A percentile compares a stretch with the other conserved stretches of the same genome.
Conservation (phyloP, 2,888 invertebrate species). For the Oscheius onirici region DNA sequence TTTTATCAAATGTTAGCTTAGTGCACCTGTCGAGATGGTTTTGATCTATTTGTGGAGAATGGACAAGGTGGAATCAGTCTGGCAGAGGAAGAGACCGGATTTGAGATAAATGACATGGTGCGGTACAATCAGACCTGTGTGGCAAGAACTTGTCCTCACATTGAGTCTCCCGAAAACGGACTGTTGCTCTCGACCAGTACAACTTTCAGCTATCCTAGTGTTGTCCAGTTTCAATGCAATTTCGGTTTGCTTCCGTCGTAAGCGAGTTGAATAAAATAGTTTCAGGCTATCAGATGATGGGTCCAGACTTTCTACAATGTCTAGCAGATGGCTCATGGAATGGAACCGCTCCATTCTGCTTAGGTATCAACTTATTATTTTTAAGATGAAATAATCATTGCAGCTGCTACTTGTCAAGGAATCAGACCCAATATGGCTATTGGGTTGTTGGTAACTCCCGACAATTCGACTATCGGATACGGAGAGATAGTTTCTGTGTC, state of each 20-base stretch:
- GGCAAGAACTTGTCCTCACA: constrained; percentile 60
- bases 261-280: neutral
- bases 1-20: neutral
- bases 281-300: constrained; percentile 78
- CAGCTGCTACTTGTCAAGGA: constrained; percentile 71
- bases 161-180: constrained; percentile 68
- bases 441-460: constrained; percentile 68
- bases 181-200: constrained; percentile 58
- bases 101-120: constrained; percentile 79
- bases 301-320: constrained; percentile 86
- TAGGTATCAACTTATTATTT: constrained; percentile 83
- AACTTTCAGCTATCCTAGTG: constrained; percentile 70
- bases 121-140: constrained; percentile 79
- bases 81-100: constrained; percentile 88
- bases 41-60: constrained; percentile 84
- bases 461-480: constrained; percentile 63
- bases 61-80: constrained; percentile 89
- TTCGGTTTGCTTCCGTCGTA: too few relatives aligned
- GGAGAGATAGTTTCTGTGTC: constrained; percentile 67
- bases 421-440: constrained; percentile 64
- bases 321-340: constrained; percentile 92
- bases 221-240: constrained; percentile 89
- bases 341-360: constrained; percentile 89
- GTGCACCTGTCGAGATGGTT: constrained; percentile 78
- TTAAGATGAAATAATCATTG: constrained; percentile 18